phyloP scores from a whole-genome alignment of 2,888 invertebrate species.

The Leistus spinibarbis region DNA sequence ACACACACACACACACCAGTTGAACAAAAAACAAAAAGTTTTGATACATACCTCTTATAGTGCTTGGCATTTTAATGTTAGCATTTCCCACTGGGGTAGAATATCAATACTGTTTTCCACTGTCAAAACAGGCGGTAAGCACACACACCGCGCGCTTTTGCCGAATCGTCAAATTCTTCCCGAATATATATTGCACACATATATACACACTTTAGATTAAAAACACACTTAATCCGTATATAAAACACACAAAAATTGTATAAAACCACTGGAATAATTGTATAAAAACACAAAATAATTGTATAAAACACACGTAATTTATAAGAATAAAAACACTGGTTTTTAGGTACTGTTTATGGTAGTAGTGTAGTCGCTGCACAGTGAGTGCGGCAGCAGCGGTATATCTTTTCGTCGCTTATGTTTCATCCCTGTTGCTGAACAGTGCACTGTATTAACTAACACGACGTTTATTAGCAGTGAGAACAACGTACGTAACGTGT shows the following conservation, averaged over 20 bases:
- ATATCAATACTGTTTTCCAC: slow-evolving; percentile 28
- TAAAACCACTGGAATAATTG: neutral
- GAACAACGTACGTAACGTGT: too few relatives aligned
- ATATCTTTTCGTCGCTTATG: neutral
- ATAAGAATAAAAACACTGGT: neutral
- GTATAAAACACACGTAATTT: neutral
- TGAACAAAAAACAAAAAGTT: neutral
- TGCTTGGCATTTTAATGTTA: slow-evolving; percentile 55
- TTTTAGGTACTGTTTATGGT: neutral
- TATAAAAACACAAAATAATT: neutral
- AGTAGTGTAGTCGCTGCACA: neutral
- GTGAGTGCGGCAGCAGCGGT: neutral
- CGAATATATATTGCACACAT: neutral
- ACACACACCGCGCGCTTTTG: slow-evolving; percentile 17
- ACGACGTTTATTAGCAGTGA: too few relatives aligned
- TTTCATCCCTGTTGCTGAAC: neutral
- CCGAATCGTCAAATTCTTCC: slow-evolving; percentile 28
- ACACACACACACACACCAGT: neutral
- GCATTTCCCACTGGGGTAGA: slow-evolving; percentile 23
- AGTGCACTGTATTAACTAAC: neutral
- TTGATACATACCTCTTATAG: slow-evolving; percentile 57
- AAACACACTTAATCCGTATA: neutral
- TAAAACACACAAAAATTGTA: neutral
- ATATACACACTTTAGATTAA: neutral
- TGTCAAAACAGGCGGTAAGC: slow-evolving; percentile 9